Evolutionary conservation across 2,888 invertebrate species (phyloP), one percentile per base, ranked within the genome.

Genomic region (Cerastis leucographa): DNA sequence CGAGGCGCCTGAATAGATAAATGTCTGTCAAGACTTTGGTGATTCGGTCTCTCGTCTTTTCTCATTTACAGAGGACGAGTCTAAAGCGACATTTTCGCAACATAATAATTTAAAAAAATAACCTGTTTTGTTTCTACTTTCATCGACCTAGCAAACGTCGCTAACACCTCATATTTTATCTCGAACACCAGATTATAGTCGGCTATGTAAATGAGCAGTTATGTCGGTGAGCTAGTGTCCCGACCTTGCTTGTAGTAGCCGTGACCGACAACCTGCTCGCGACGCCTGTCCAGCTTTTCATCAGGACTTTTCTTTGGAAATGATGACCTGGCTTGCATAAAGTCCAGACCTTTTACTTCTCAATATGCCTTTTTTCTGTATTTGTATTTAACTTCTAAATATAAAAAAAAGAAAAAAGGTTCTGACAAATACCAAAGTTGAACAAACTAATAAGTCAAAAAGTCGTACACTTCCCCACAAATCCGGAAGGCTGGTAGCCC

Each of bases 121-220:
- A 46, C 73, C 81, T 14, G 66, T 75, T 67, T 62, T 29, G 51
- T 61, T 42, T 67, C 61, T 62, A 81, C 78, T 78, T 81, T 81
- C 81, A 62, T 62, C 29, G 66, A 67, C 40, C n/a, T 65, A 51
- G 44, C 68, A 44, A 62, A 22, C 14, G 8, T 22, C 51, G 29
- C 35, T 25, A 56, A 74, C n/a, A 35, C 4, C 46, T 76, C 59
- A 69, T 68, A 64, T 40, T 54, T 64, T 68, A 75, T 54, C 44
- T 59, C 5, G 14, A 19, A 49, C 54, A 44, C 64, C 65, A 76
- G 44, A 29, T 59, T 46, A 65, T n/a, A 19, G 56, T 46, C 78
- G 62, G 64, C 78, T 81, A 78, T 83, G 84, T 69, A 78, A 83
- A 81, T 81, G 14, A 68, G 42, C 2, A 3, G 64, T 29, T 56